These are phyloP conservation scores for Phalacrocorax pelagicus DNA, from an alignment of 2,113 vertebrate species.

Conservation along the genomic window DNA sequence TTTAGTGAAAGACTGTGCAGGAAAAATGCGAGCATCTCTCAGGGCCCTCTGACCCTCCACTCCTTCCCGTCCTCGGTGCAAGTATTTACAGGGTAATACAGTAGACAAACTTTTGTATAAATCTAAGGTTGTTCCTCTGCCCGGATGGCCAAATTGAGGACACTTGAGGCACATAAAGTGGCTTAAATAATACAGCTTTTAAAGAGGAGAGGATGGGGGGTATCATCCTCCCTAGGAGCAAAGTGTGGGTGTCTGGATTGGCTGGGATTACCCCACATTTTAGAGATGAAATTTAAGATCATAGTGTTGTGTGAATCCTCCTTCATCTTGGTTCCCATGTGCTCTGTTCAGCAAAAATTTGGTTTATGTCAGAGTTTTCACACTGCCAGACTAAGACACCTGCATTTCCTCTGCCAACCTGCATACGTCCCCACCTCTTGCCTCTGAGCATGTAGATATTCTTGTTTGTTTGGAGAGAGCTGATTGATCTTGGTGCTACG, in stretches of 20 bases:
- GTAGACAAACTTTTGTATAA: background rate
- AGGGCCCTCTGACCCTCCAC: background rate
- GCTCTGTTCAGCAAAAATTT: background rate
- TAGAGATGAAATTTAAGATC: background rate
- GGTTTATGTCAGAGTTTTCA: background rate
- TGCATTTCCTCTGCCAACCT: background rate
- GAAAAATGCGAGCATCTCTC: background rate
- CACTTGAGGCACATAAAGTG: background rate
- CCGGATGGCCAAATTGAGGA: background rate
- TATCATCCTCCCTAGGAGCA: background rate
- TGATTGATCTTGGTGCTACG: fast-evolving
- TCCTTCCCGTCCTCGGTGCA: background rate
- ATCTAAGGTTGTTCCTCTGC: background rate
- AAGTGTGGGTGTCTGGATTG: background rate
- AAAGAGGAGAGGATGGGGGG: background rate
- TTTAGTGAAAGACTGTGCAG: background rate
- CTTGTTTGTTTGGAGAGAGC: fast-evolving
- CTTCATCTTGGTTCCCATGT: background rate
- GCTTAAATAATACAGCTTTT: background rate
- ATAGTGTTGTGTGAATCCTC: background rate
- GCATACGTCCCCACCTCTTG: background rate
- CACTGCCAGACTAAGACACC: fast-evolving
- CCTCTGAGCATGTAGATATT: fast-evolving
- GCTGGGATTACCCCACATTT: background rate
- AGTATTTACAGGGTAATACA: background rate